Base-by-base conservation (phyloP, 2,797 vertebrate genomes). In the Danio tinwini region DNA sequence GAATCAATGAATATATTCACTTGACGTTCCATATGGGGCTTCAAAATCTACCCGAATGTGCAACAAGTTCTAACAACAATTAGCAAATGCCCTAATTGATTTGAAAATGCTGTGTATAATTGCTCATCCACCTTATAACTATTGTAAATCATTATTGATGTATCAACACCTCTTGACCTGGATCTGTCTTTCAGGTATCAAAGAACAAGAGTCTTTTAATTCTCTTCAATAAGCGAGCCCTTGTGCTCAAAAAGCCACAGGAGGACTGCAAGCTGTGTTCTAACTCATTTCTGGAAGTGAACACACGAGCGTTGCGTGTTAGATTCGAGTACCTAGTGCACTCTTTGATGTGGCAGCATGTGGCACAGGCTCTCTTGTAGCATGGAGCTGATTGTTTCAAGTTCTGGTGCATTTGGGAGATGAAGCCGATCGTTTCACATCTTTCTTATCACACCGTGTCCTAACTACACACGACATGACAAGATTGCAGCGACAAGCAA, bases 161-260 rank as follows among this genome's bases (percentile, higher is more conserved):
- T 73, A 79, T 70, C 1, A 56, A 62, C 55, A 82, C 82, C 70
- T 82, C 74, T 56, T 63, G 84, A 78, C 76, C 85, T 78, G 76
- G 81, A 88, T 89, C 90, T 78, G 68, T 86, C 85, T 89, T 89
- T 88, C 85, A 88, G 86, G 88, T 87, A 88, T 85, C 39, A 74
- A 87, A 88, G 87, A 86, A 72, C 83, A 76, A 80, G 62, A 79
- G 83, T 77, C 47, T 72, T 87, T 89, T 88, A 87, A 86, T 82
- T 84, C 67, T 78, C 75, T 80, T 91, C 81, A 91, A 92, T 91
- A 90, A 93, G 90, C 78, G 91, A 90, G 87, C 83, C 82, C 83
- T 75, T 84, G 80, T 74, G 74, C 83, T 84, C 78, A 70, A 73
- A 64, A 80, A 87, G 82, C 82, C 84, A 75, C 86, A 81, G 16